These are phyloP conservation scores for Coptodon bakossiorum DNA, from an alignment of 2,113 vertebrate genomes.

Conservation along the genomic window DNA sequence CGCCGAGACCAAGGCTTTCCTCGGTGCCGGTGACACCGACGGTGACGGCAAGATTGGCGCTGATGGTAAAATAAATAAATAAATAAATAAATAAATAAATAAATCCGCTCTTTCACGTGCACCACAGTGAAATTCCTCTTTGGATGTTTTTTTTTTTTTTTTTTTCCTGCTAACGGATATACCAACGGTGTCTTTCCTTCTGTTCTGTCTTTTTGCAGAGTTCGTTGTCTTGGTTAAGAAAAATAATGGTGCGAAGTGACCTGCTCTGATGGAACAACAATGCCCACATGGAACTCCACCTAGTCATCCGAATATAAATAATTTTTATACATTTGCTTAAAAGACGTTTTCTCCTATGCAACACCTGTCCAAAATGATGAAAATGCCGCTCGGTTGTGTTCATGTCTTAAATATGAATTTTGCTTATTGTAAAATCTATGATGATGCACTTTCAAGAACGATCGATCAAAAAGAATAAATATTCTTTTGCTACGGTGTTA, in stretches of 20 bases:
- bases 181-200: neutral
- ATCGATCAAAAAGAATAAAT: conserved; percentile 72
- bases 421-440: conserved; percentile 76
- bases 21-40: conserved; percentile 74
- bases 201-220: conserved; percentile 54
- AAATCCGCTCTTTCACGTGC: too few relatives aligned
- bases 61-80: conserved; percentile 54
- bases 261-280: conserved; percentile 73
- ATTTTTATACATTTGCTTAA: conserved; percentile 78
- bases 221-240: conserved; percentile 73
- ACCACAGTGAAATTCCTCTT: neutral
- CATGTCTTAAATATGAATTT: conserved; percentile 80
- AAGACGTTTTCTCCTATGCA: conserved; percentile 69
- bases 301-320: conserved; percentile 73
- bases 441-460: conserved; percentile 80
- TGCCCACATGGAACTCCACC: conserved; percentile 61
- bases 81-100: neutral
- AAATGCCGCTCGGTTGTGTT: conserved; percentile 75
- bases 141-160: neutral
- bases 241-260: conserved; percentile 61
- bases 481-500: conserved; percentile 65
- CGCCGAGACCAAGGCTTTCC: conserved; percentile 69
- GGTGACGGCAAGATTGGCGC: conserved; percentile 78
- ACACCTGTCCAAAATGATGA: conserved; percentile 73
- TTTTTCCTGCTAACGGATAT: neutral